Evolutionary conservation across 2,113 vertebrate genomes (phyloP), one percentile per base, ranked within the genome.

Genomic region (Coracopsis vasa): DNA sequence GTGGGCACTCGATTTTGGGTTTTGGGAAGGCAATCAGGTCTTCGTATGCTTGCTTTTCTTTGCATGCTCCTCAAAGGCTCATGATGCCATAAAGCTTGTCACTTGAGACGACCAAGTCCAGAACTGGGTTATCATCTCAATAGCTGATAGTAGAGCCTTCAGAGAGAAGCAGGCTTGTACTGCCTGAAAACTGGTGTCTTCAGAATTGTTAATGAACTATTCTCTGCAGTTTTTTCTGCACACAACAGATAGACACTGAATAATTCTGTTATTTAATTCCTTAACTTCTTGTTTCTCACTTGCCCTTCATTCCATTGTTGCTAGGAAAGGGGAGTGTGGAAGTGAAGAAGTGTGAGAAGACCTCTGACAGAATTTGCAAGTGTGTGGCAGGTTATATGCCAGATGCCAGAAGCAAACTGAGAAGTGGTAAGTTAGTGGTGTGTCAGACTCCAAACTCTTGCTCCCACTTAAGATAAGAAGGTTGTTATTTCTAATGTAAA

Each of bases 301-400:
- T 31, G 25, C 56, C 45, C 23, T 72, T 31, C 19, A 27, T 44
- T 51, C 42, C 29, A 27, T n/a, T 47, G 39, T 75, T 84, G 41
- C 6, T 48, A 97, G 97, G 19, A 18, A 89, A 4, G 48, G 97
- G 97, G 10, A 97, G 96, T 0, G 39, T 64, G 84, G 94, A 97
- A 17, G 82, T 88, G 67, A 95, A 92, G 83, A 86, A 80, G 11
- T 98, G 97, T 1, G 90, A 94, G 72, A 85, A 42, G 31, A 89
- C 54, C 11, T 96, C 95, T 3, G 85, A 97, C 62, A 74, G 94
- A 4, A 11, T 85, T 1, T 98, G 97, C 12, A 5, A 3, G 33
- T 97, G 97, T 45, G 31, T 7, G 14, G 69, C 93, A 1, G 97
- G 97, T 11, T 95, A 86, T 47, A 73, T 48, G 80, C 94, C 92